These are phyloP conservation scores for Drosophila asahinai DNA, from an alignment of 1,140 invertebrate genomes.

Conservation along the genomic window DNA sequence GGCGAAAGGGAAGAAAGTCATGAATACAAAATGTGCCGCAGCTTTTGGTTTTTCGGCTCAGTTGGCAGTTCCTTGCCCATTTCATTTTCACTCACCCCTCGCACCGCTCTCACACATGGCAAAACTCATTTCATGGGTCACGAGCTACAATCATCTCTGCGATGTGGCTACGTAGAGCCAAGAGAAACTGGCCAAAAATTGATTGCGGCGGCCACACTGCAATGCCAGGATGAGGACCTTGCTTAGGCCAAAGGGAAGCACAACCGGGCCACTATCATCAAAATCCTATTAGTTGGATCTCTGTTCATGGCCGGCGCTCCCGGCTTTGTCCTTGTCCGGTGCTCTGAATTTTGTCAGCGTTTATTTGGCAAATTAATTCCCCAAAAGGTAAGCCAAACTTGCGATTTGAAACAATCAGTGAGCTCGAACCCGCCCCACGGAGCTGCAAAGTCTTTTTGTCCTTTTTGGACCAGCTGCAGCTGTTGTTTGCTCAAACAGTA, in stretches of 20 bases:
- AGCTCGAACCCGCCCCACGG: constrained; percentile 15
- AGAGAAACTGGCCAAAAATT: constrained; percentile 75
- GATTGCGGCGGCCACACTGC: constrained; percentile 68
- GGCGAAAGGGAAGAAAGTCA: constrained; percentile 41
- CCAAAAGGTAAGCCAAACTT: constrained; percentile 83
- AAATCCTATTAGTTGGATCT: constrained; percentile 81
- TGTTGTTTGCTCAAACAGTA: constrained; percentile 72
- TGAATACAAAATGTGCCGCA: constrained; percentile 77
- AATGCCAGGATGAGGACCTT: constrained; percentile 38
- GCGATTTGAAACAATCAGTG: constrained; percentile 83
- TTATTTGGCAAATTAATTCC: constrained; percentile 84
- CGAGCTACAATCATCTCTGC: constrained; percentile 68
- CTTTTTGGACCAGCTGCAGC: constrained; percentile 67
- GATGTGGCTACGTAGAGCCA: constrained; percentile 11
- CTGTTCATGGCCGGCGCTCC: constrained; percentile 33
- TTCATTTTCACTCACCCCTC: constrained; percentile 26
- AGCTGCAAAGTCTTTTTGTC: constrained; percentile 56
- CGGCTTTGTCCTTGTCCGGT: constrained; percentile 76
- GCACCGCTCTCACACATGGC: constrained; percentile 63
- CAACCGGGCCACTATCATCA: constrained; percentile 73
- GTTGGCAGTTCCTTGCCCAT: constrained; percentile 59
- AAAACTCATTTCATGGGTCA: constrained; percentile 84
- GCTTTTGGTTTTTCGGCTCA: constrained; percentile 75
- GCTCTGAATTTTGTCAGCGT: constrained; percentile 82
- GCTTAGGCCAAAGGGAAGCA: constrained; percentile 36